Percentiles rank a stretch among this genome's conserved stretches.
phyloP scores from a whole-genome alignment of 2,797 vertebrate species.

The Brachyrhaphis roseni region DNA sequence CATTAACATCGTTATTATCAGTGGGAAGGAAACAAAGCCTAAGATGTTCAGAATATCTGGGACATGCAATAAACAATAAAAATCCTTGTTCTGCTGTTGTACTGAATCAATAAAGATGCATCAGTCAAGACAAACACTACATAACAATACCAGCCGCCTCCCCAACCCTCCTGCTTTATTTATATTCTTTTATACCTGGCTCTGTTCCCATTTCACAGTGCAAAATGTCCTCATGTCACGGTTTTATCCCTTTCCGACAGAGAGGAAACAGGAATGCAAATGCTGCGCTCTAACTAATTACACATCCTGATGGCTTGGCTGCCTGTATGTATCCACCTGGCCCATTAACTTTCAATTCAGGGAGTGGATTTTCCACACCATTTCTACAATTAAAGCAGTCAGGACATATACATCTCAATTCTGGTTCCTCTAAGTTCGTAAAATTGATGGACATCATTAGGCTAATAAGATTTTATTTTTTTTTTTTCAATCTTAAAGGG shows the following conservation, averaged over 20 bases:
- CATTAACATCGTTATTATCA: conserved; percentile 1
- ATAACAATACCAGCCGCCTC: conserved; percentile 9
- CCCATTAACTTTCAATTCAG: conserved; percentile 67
- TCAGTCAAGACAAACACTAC: conserved; percentile 28
- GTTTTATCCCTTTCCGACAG: conserved; percentile 29
- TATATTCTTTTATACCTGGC: conserved; percentile 19
- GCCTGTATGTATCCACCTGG: conserved; percentile 59
- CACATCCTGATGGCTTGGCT: conserved; percentile 46
- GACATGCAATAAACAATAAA: conserved; percentile 18
- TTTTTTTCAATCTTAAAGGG: neutral
- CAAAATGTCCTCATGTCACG: conserved; percentile 26
- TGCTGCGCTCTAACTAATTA: conserved; percentile 57
- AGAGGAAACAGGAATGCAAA: conserved; percentile 47
- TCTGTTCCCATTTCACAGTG: conserved; percentile 20
- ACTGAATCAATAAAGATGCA: conserved; percentile 37
- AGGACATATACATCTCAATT: conserved; percentile 49
- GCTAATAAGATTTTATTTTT: conserved; percentile 35
- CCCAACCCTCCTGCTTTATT: conserved; percentile 9
- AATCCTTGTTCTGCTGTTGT: conserved; percentile 31
- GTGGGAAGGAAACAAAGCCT: neutral
- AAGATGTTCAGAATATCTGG: conserved; percentile 6
- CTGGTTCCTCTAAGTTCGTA: conserved; percentile 39
- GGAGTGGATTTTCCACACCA: conserved; percentile 46
- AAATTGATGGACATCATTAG: conserved; percentile 56
- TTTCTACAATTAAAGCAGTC: conserved; percentile 51